Percentiles rank a stretch among this genome's conserved stretches.
These are phyloP conservation scores for Acleris sparsana DNA, from an alignment of 2,888 invertebrate species.

Conservation along the genomic window DNA sequence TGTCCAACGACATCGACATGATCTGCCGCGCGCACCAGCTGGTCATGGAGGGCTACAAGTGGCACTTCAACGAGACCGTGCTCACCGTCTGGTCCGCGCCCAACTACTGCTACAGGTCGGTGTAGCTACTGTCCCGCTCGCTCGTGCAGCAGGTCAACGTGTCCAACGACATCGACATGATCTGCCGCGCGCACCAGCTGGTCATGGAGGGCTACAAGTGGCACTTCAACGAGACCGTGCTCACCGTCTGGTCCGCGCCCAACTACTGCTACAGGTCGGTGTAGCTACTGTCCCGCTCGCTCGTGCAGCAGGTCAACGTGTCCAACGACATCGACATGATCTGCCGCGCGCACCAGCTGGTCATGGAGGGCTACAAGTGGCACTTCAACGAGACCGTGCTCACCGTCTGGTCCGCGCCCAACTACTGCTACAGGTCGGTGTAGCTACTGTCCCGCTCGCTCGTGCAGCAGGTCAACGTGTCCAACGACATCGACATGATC, in stretches of 20 bases:
- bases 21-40: slow-evolving; percentile 99
- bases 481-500: too few species aligned
- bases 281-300: too few species aligned
- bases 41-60: slow-evolving; percentile 99
- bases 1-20: slow-evolving; percentile 65
- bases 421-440: too few species aligned
- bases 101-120: slow-evolving; percentile 94
- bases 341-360: slow-evolving; percentile 99
- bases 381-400: too few species aligned
- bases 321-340: slow-evolving; percentile 83
- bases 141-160: too few species aligned
- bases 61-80: slow-evolving; percentile 99
- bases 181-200: slow-evolving; percentile 99
- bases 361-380: slow-evolving; percentile 99
- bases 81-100: slow-evolving; percentile 99
- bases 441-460: too few species aligned
- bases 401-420: too few species aligned
- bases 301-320: too few species aligned
- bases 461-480: too few species aligned
- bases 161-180: slow-evolving; percentile 77
- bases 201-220: slow-evolving; percentile 99
- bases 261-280: slow-evolving; percentile 93
- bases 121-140: too few species aligned
- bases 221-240: too few species aligned
- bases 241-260: too few species aligned